Conservation (phyloP, 2,113 vertebrate species). For the Gorsachius goisagi region DNA sequence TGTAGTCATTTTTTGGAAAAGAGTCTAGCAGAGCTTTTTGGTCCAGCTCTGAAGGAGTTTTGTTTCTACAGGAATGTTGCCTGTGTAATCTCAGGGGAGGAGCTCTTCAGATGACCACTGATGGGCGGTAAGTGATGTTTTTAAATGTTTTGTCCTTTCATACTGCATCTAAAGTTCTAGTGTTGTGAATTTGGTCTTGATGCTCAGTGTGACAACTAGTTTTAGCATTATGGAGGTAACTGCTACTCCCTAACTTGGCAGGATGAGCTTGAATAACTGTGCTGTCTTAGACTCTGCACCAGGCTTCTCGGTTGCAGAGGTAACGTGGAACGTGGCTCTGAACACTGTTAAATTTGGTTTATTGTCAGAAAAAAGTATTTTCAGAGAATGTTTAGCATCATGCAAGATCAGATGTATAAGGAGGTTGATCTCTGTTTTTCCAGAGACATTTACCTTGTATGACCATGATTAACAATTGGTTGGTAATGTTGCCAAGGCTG, state of each 20-base stretch:
- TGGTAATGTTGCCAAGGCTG: not conserved
- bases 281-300: not conserved
- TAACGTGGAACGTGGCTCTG: rapidly evolving
- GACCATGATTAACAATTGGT: not conserved
- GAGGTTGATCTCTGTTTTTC: not conserved
- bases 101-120: constrained; percentile 89
- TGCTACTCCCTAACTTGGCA: rapidly evolving
- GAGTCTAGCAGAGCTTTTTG: not conserved
- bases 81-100: constrained; percentile 94
- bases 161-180: not conserved
- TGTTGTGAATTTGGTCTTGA: not conserved
- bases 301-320: not conserved
- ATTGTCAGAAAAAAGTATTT: not conserved
- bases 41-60: not conserved
- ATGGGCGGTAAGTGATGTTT: constrained; percentile 78
- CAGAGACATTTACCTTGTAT: not conserved
- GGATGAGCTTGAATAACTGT: not conserved
- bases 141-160: not conserved
- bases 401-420: not conserved
- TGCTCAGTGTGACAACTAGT: not conserved
- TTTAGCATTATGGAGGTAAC: not conserved
- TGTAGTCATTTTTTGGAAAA: rapidly evolving
- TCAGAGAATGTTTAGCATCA: not conserved
- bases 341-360: not conserved
- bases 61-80: constrained; percentile 86